Evolutionary conservation across 2,113 vertebrate genomes (phyloP).

Genomic region (Perca schrenkii): DNA sequence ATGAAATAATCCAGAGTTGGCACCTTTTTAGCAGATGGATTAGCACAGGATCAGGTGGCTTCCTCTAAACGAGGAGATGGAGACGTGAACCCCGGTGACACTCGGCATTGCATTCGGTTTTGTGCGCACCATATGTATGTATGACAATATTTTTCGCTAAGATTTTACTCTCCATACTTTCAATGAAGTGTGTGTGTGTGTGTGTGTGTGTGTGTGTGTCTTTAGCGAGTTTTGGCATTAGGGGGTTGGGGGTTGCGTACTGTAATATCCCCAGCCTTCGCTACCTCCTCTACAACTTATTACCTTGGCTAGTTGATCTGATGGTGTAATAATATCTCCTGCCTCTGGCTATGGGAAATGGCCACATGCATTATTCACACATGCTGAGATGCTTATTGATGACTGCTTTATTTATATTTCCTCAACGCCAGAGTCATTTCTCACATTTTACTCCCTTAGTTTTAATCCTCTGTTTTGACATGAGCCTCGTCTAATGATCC

Average conservation of each 20-base stretch:
- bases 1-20: conserved; percentile 45
- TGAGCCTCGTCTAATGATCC: conserved; percentile 28
- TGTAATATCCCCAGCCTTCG: conserved; percentile 49
- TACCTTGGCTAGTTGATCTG: conserved; percentile 74
- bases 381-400: conserved; percentile 82
- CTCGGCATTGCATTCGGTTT: neutral
- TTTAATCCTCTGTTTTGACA: conserved; percentile 59
- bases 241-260: neutral
- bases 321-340: conserved; percentile 79
- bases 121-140: conserved; percentile 9
- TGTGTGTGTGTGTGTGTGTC: neutral
- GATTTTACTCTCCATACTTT: conserved; percentile 12
- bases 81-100: conserved; percentile 37
- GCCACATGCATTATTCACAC: conserved; percentile 82
- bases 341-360: conserved; percentile 80
- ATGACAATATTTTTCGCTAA: conserved; percentile 8
- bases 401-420: conserved; percentile 78
- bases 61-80: conserved; percentile 46
- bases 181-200: neutral
- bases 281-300: conserved; percentile 56
- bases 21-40: conserved; percentile 47
- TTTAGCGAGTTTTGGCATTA: neutral
- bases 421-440: conserved; percentile 53
- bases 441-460: conserved; percentile 49
- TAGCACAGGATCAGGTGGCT: conserved; percentile 58